Percentiles rank a stretch among this genome's conserved stretches.
Evolutionary conservation across 2,113 vertebrate species (phyloP).

Genomic region (Mastomys natalensis): DNA sequence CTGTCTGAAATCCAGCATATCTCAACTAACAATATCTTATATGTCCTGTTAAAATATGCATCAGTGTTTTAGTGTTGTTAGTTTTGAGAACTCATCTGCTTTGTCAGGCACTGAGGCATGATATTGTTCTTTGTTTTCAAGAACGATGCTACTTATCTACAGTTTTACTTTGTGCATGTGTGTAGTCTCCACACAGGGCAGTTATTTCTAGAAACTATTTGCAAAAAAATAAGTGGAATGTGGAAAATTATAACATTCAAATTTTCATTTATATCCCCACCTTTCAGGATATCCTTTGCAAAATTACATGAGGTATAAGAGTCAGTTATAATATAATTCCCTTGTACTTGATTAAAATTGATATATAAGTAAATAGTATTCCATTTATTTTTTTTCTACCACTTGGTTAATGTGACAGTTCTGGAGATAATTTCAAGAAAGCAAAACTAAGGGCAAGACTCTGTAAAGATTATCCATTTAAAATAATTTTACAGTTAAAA

Average conservation of each 20-base stretch:
- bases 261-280: background rate
- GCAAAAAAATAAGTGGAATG: background rate
- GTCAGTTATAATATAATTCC: background rate
- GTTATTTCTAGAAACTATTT: background rate
- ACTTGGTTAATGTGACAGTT: background rate
- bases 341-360: background rate
- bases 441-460: background rate
- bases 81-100: background rate
- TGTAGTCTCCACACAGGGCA: background rate
- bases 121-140: background rate
- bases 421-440: background rate
- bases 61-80: background rate
- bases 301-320: background rate
- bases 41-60: background rate
- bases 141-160: background rate
- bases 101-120: background rate
- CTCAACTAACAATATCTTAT: background rate
- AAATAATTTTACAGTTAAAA: conserved; percentile 2
- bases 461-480: background rate
- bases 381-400: background rate
- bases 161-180: background rate
- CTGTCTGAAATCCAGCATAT: background rate
- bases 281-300: conserved; percentile 15
- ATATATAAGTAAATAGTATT: background rate
- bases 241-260: background rate